Conservation (phyloP, 2,113 vertebrate genomes). For the Balaeniceps rex region DNA sequence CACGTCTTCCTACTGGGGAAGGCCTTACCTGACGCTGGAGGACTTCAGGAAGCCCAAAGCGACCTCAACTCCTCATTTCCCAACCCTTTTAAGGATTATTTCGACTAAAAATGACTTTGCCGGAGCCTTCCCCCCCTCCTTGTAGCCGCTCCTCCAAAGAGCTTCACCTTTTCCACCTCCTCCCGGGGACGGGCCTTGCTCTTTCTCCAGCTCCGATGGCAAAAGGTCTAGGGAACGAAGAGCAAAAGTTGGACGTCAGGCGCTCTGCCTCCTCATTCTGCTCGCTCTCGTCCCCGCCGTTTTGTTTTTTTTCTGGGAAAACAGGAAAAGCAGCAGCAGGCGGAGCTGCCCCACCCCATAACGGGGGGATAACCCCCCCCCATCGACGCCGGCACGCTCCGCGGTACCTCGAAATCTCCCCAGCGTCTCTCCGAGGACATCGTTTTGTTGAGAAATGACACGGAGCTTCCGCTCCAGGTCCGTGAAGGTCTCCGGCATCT, state of each 20-base stretch:
- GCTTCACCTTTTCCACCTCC: background rate
- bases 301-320: background rate
- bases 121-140: background rate
- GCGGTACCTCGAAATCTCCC: background rate
- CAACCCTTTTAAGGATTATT: background rate
- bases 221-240: background rate
- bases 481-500: background rate
- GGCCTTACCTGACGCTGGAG: background rate
- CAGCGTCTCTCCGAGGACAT: background rate
- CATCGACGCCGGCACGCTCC: too few relatives aligned
- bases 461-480: background rate
- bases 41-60: too few relatives aligned
- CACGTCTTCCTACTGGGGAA: background rate
- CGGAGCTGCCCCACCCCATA: background rate
- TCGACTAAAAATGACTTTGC: background rate
- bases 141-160: background rate
- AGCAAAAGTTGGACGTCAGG: background rate
- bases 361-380: too few relatives aligned
- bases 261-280: background rate
- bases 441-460: background rate
- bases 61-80: background rate
- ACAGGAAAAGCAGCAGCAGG: background rate
- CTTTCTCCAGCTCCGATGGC: background rate
- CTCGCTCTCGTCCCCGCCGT: fast-evolving
- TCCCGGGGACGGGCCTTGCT: background rate